Evolutionary conservation across 2,113 vertebrate genomes (phyloP).

Genomic region (Hipposideros armiger): DNA sequence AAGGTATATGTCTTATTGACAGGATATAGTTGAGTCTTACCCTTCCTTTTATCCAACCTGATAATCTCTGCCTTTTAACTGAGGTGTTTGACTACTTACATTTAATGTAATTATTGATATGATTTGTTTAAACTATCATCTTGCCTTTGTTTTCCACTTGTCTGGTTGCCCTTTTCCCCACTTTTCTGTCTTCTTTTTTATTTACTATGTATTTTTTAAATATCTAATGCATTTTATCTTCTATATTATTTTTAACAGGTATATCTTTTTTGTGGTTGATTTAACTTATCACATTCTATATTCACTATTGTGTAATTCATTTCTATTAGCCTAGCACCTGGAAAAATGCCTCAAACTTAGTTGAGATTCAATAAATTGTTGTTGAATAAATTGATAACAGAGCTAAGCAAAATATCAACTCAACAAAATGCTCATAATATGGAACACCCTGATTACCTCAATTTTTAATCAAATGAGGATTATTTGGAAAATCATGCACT

Average conservation of each 20-base stretch:
- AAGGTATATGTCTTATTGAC: no score
- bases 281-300: not conserved
- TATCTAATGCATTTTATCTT: not conserved
- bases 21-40: not conserved
- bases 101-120: not conserved
- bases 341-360: not conserved
- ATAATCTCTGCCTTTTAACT: slow-evolving; percentile 32
- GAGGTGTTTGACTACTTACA: not conserved
- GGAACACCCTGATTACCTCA: not conserved
- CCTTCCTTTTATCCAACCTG: not conserved
- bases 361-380: not conserved
- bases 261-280: not conserved
- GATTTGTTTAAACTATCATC: not conserved
- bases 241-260: not conserved
- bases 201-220: not conserved
- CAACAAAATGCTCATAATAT: slow-evolving; percentile 1
- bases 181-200: not conserved
- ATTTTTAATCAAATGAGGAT: not conserved
- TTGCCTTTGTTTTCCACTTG: not conserved
- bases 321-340: not conserved
- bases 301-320: not conserved
- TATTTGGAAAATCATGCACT: not conserved
- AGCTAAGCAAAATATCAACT: slow-evolving; percentile 33
- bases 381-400: not conserved
- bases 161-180: not conserved